Evolutionary conservation across 2,113 vertebrate species (phyloP).

Genomic region (Myanophis thanlyinensis): DNA sequence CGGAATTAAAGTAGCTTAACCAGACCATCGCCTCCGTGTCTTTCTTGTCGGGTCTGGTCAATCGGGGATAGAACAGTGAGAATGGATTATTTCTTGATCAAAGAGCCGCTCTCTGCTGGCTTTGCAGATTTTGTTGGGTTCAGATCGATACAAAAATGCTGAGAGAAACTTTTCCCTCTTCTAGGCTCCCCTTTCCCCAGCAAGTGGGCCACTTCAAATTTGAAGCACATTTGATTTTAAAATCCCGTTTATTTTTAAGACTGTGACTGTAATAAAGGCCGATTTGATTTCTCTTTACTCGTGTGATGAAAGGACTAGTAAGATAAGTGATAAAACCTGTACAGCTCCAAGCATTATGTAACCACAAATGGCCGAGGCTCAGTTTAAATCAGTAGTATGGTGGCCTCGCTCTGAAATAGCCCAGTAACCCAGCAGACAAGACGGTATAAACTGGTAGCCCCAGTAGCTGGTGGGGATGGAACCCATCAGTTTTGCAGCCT

Average conservation of each 20-base stretch:
- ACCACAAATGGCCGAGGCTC: neutral
- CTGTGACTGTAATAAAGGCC: neutral
- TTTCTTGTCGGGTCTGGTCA: no score
- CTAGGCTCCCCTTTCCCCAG: neutral
- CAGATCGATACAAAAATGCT: neutral
- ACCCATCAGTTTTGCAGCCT: neutral
- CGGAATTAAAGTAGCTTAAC: no score
- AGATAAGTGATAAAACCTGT: neutral
- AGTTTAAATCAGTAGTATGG: neutral
- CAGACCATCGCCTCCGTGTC: no score
- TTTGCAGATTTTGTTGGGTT: neutral
- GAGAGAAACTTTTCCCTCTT: neutral
- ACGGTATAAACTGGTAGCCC: neutral
- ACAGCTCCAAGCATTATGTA: neutral
- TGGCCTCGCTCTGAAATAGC: neutral
- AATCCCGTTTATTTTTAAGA: neutral
- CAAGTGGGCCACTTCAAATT: neutral
- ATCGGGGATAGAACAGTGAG: no score
- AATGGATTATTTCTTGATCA: neutral
- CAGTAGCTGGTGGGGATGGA: neutral
- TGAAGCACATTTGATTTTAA: neutral
- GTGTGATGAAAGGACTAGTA: neutral
- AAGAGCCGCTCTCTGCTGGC: neutral
- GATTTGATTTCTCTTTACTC: neutral
- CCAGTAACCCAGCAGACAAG: neutral